These are phyloP conservation scores for Bombus turneri DNA, from an alignment of 1,140 invertebrate genomes.

Conservation along the genomic window DNA sequence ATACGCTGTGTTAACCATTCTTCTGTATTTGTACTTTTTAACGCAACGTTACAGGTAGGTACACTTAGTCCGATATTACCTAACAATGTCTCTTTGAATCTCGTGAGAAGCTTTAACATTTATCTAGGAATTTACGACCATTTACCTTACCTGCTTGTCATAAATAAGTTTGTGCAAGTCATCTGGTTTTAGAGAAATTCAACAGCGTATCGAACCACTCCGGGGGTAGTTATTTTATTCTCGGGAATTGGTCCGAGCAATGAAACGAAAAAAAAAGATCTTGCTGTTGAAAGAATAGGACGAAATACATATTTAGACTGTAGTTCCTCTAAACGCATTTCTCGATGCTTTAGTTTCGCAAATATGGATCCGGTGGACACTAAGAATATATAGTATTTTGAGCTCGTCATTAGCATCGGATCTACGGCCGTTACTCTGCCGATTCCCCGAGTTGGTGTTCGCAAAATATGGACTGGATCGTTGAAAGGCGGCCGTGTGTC, in stretches of 20 bases:
- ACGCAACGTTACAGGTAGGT: not conserved
- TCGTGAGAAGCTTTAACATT: too few relatives aligned
- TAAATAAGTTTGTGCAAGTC: too few relatives aligned
- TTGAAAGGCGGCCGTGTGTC: slow-evolving; percentile 45
- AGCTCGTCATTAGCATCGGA: slow-evolving; percentile 40
- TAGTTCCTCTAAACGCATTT: not conserved
- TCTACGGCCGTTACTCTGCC: not conserved
- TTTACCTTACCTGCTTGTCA: too few relatives aligned
- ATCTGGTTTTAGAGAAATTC: too few relatives aligned
- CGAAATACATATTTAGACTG: not conserved
- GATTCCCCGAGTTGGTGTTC: not conserved
- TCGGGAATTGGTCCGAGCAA: too few relatives aligned
- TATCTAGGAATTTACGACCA: too few relatives aligned
- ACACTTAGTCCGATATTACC: not conserved
- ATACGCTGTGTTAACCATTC: not conserved
- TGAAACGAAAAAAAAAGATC: not conserved
- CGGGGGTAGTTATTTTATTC: too few relatives aligned
- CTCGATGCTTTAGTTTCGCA: not conserved
- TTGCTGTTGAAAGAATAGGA: not conserved
- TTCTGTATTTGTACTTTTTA: not conserved
- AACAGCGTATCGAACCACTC: too few relatives aligned
- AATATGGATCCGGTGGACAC: not conserved
- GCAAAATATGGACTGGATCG: slow-evolving; percentile 39
- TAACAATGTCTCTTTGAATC: too few relatives aligned
- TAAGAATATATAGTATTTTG: slow-evolving; percentile 1